Evolutionary conservation across 2,797 vertebrate genomes (phyloP).

Genomic region (Rhincodon typus): DNA sequence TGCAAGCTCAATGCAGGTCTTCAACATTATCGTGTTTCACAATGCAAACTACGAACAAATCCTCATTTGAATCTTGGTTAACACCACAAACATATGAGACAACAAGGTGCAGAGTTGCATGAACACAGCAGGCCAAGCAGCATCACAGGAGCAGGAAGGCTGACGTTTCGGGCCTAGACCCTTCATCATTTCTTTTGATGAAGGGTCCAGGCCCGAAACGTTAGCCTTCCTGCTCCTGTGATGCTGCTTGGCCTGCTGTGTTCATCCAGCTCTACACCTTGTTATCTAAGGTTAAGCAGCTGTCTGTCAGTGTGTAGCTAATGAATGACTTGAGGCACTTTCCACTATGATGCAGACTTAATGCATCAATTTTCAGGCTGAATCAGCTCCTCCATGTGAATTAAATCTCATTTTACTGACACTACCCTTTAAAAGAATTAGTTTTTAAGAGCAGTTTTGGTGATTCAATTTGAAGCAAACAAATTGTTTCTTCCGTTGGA

Average conservation of each 20-base stretch:
- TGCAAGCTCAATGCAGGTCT: not conserved
- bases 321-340: constrained; percentile 32
- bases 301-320: constrained; percentile 13
- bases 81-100: not conserved
- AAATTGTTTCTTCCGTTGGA: not conserved
- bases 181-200: too few relatives aligned
- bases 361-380: not conserved
- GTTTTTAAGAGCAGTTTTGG: constrained; percentile 9
- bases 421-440: not conserved
- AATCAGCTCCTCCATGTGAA: not conserved
- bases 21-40: not conserved
- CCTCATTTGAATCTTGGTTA: not conserved
- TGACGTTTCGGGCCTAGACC: too few relatives aligned
- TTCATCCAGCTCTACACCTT: too few relatives aligned
- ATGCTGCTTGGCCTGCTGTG: too few relatives aligned
- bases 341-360: not conserved
- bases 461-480: not conserved
- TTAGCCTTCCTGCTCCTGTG: too few relatives aligned
- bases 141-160: too few relatives aligned
- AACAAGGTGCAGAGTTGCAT: too few relatives aligned
- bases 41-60: not conserved
- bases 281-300: constrained; percentile 17
- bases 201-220: too few relatives aligned
- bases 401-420: not conserved
- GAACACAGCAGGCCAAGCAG: too few relatives aligned